phyloP scores from a whole-genome alignment of 2,888 invertebrate genomes.

The Cetonia aurata region DNA sequence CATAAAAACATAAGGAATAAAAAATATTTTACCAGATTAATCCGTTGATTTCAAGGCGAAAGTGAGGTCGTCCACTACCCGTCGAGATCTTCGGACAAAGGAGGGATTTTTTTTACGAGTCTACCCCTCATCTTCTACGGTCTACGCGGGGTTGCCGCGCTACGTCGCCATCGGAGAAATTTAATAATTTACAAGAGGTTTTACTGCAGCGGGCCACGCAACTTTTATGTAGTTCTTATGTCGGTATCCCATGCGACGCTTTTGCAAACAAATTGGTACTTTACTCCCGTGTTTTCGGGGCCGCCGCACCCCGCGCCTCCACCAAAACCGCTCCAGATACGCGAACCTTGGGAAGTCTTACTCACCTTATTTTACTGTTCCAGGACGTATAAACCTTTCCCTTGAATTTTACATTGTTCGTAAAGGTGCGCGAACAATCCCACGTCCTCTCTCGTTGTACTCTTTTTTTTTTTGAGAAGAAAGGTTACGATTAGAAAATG shows the following conservation, averaged over 20 bases:
- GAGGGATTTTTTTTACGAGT: constrained; percentile 17
- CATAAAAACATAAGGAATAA: not conserved
- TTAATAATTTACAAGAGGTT: constrained; percentile 38
- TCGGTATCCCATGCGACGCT: constrained; percentile 34
- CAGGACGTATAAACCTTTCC: constrained; percentile 40
- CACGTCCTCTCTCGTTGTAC: too few relatives aligned
- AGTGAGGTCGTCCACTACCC: too few relatives aligned
- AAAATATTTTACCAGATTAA: constrained; percentile 16
- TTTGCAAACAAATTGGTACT: constrained; percentile 39
- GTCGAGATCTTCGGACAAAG: constrained; percentile 24
- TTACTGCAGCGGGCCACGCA: constrained; percentile 32
- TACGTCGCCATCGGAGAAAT: constrained; percentile 21
- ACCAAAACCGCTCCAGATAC: constrained; percentile 27
- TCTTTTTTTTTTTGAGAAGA: too few relatives aligned
- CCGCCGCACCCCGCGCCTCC: not conserved
- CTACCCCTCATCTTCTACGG: not conserved
- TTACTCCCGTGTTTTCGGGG: constrained; percentile 7
- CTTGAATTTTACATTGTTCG: constrained; percentile 38
- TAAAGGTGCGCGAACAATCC: constrained; percentile 11
- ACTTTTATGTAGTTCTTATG: constrained; percentile 38
- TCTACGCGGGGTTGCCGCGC: too few relatives aligned
- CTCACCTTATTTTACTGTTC: constrained; percentile 39
- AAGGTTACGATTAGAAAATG: too few relatives aligned
- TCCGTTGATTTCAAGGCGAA: constrained; percentile 3
- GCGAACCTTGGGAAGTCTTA: constrained; percentile 40